Evolutionary conservation across 1,140 invertebrate species (phyloP).

Genomic region (Bombus terrestris): DNA sequence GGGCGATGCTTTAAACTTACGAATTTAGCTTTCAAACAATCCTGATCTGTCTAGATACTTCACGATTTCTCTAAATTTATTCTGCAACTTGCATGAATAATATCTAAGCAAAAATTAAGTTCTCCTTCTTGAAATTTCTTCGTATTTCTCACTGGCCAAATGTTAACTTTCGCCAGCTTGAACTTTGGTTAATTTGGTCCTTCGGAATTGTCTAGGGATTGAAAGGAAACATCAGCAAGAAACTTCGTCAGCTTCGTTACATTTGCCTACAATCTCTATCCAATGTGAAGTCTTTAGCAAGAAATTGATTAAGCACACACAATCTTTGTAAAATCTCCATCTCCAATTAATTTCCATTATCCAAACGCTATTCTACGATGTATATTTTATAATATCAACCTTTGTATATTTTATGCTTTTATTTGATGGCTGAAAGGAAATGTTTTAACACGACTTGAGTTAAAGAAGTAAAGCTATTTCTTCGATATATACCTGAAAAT

Average conservation of each 20-base stretch:
- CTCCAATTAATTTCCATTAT: too few species aligned
- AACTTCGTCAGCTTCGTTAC: not conserved
- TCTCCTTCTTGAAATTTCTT: not conserved
- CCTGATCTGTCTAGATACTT: too few species aligned
- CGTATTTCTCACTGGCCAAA: not conserved
- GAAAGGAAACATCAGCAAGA: not conserved
- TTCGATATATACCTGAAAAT: too few species aligned
- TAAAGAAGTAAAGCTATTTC: too few species aligned
- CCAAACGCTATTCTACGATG: too few species aligned
- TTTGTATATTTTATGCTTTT: too few species aligned
- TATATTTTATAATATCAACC: too few species aligned
- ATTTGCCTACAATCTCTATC: not conserved
- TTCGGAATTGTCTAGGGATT: not conserved
- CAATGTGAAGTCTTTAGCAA: not conserved
- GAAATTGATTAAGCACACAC: not conserved
- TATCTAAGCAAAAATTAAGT: not conserved
- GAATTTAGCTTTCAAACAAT: too few species aligned
- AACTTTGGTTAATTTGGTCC: not conserved
- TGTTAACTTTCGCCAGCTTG: not conserved
- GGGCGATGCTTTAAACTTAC: too few species aligned
- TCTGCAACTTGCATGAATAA: not conserved
- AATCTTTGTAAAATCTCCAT: too few species aligned
- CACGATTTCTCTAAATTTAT: not conserved
- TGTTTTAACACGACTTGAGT: too few species aligned
- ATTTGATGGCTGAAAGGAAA: too few species aligned